Evolutionary conservation across 2,113 vertebrate genomes (phyloP).

Genomic region (Columbina picui): DNA sequence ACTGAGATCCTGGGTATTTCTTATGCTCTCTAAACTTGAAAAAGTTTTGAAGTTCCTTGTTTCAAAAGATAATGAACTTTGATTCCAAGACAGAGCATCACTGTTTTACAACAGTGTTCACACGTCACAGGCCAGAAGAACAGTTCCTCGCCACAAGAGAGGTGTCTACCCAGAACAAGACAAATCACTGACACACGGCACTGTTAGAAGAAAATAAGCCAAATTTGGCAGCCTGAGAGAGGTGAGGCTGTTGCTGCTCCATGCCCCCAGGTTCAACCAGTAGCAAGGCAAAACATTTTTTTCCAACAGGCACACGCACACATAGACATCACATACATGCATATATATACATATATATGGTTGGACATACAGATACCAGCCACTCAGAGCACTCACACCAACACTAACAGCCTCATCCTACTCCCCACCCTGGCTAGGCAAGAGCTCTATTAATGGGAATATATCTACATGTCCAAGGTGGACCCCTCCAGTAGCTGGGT

Average conservation of each 20-base stretch:
- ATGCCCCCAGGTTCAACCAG: background rate
- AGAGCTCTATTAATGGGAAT: background rate
- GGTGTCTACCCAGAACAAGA: background rate
- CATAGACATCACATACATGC: accelerated
- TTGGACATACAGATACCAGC: background rate
- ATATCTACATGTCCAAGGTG: background rate
- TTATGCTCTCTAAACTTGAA: background rate
- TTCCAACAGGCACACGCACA: background rate
- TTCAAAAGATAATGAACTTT: background rate
- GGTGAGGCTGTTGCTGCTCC: background rate
- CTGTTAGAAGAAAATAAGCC: background rate
- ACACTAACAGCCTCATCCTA: background rate
- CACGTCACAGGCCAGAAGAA: background rate
- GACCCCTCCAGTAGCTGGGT: background rate
- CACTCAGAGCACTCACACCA: background rate
- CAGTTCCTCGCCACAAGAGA: background rate
- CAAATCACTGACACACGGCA: background rate
- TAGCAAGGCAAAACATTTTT: background rate
- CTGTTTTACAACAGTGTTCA: background rate
- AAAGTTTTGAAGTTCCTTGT: background rate
- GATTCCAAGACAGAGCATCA: background rate
- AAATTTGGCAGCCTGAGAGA: too few relatives aligned
- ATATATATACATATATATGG: too few relatives aligned
- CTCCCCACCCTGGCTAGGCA: background rate
- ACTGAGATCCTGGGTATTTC: background rate